Base-by-base conservation (phyloP, 2,113 vertebrate species). In the Ictalurus punctatus region DNA sequence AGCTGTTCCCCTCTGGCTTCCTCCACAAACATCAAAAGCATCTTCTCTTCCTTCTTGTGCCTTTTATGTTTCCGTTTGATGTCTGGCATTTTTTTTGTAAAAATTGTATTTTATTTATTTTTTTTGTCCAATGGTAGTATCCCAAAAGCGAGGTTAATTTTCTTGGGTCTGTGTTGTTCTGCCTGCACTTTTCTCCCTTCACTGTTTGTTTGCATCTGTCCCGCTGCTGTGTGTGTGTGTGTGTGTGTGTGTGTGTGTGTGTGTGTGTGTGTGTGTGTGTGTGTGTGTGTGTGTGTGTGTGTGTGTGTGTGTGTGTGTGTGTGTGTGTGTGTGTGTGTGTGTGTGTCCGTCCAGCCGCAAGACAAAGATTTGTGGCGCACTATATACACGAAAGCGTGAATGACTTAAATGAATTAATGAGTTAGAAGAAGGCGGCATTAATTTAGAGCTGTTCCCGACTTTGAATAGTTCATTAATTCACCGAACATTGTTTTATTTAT, bases 41-140 rank as follows among this genome's bases (percentile, higher is more conserved):
- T 91, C 90, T 91, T 91, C 90, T 91, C 89, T 88, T 74, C 80
- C 83, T 84, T 88, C 65, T 86, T 81, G 86, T 76, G 81, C 84
- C 89, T 91, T 91, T 91, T 87, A 91, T 91, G 87, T 90, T 92
- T 86, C 44, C 37, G 87, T 91, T 92, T 91, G 88, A 89, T 90
- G 92, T 89, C 89, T 90, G 67, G 40, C 54, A 23, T 89, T 71
- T 92, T 79, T 34, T 40, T 27, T 48, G 5, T 40, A 52, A 52
- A 52, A 52, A 48, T 48, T 48, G 44, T 44, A 25, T 21, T 73
- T 73, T 73, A 6, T 63, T 21, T 5, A 0, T 30, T 85, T 73
- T 86, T 58, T n/a, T 76, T 91, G 87, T 90, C 89, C 83, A 86
- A 40, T 81, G 87, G 73, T 90, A 65, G 73, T 58, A 90, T 91